These are phyloP conservation scores for Ecdyonurus torrentis DNA, from an alignment of 2,888 invertebrate genomes.

Conservation along the genomic window DNA sequence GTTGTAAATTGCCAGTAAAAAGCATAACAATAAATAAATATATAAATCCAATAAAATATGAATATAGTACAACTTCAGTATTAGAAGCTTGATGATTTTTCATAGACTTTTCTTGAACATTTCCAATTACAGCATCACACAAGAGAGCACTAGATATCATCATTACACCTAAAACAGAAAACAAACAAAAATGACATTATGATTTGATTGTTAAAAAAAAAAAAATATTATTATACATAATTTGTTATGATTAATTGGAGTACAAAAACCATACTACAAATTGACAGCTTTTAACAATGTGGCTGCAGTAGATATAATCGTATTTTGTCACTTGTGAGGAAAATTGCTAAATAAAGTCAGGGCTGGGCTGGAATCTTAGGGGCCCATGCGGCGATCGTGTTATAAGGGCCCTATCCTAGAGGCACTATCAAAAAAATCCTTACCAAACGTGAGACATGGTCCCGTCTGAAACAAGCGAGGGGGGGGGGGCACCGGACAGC, in stretches of 20 bases:
- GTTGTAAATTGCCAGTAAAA: slow-evolving; percentile 50
- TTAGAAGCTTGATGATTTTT: slow-evolving; percentile 65
- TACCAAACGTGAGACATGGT: too few relatives aligned
- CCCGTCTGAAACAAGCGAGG: too few relatives aligned
- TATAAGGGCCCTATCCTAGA: too few relatives aligned
- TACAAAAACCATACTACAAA: not conserved
- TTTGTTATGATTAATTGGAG: not conserved
- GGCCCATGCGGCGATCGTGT: too few relatives aligned
- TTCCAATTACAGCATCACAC: slow-evolving; percentile 91
- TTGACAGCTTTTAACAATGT: not conserved
- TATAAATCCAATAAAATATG: slow-evolving; percentile 72
- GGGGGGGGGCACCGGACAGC: too few relatives aligned
- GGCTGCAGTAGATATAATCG: too few relatives aligned
- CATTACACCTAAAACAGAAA: slow-evolving; percentile 36
- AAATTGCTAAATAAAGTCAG: too few relatives aligned
- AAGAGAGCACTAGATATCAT: slow-evolving; percentile 72
- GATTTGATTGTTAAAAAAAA: not conserved
- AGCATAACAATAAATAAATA: slow-evolving; percentile 62
- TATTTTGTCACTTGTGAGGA: too few relatives aligned
- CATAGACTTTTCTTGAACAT: slow-evolving; percentile 93
- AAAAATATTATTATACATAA: too few relatives aligned
- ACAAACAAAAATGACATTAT: not conserved
- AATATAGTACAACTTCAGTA: slow-evolving; percentile 84
- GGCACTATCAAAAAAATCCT: too few relatives aligned
- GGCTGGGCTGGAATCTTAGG: too few relatives aligned